Conservation (phyloP, 2,888 invertebrate species). For the Microctonus aethiopoides region DNA sequence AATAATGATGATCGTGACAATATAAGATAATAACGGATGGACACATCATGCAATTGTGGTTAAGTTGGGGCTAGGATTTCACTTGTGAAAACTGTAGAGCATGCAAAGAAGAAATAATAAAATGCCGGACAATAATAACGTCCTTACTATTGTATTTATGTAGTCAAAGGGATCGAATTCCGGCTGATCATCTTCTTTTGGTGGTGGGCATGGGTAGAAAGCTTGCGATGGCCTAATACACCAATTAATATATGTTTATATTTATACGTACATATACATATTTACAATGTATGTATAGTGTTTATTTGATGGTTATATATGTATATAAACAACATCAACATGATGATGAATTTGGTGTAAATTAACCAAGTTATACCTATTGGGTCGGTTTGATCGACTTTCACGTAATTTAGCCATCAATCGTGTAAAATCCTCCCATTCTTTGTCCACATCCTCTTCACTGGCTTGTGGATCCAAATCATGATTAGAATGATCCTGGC, state of each 20-base stretch:
- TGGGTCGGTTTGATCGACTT: constrained; percentile 57
- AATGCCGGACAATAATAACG: background rate
- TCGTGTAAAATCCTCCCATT: constrained; percentile 73
- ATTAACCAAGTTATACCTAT: constrained; percentile 53
- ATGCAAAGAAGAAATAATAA: background rate
- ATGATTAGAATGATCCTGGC: background rate
- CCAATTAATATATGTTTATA: constrained; percentile 8
- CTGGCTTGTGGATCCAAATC: constrained; percentile 68
- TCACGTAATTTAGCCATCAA: constrained; percentile 68
- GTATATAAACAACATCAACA: no score
- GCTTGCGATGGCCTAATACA: constrained; percentile 63
- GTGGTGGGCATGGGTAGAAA: constrained; percentile 73
- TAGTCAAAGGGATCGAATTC: constrained; percentile 67
- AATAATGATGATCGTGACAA: no score
- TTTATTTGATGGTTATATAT: background rate
- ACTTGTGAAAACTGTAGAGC: no score
- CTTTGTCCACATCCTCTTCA: constrained; percentile 70
- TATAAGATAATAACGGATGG: no score
- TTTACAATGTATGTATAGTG: background rate
- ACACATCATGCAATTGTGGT: background rate
- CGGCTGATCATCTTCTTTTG: constrained; percentile 67
- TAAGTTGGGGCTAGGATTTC: background rate
- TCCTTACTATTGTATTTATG: constrained; percentile 66
- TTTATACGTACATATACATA: background rate
- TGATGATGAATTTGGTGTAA: background rate